Evolutionary conservation across 2,888 invertebrate genomes (phyloP).

Genomic region (Mimumesa dahlbomi): DNA sequence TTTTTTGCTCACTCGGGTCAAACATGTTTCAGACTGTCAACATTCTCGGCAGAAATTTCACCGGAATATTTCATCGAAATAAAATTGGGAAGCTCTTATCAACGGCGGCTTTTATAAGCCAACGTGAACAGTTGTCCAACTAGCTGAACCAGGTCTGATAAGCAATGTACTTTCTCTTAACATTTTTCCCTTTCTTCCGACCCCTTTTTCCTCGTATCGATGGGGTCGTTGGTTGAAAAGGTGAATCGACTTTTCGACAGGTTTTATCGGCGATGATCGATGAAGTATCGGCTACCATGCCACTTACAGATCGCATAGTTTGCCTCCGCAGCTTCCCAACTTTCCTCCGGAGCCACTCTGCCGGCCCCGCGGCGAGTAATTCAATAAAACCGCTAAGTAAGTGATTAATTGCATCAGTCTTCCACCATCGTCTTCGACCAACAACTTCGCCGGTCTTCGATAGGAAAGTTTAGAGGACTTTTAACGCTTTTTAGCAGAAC

Average conservation of each 20-base stretch:
- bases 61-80: too few relatives aligned
- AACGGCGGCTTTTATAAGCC: too few relatives aligned
- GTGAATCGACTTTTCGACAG: slow-evolving; percentile 67
- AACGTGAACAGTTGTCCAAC: too few relatives aligned
- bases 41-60: slow-evolving; percentile 24
- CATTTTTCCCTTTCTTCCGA: slow-evolving; percentile 1
- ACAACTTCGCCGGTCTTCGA: too few relatives aligned
- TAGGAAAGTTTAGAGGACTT: slow-evolving; percentile 53
- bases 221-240: slow-evolving; percentile 60
- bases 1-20: too few relatives aligned
- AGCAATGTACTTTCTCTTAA: not conserved
- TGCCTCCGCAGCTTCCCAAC: slow-evolving; percentile 26
- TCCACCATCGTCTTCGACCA: slow-evolving; percentile 43
- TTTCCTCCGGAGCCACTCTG: slow-evolving; percentile 35
- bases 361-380: slow-evolving; percentile 63
- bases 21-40: too few relatives aligned
- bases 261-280: slow-evolving; percentile 75
- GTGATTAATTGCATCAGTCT: slow-evolving; percentile 73
- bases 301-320: slow-evolving; percentile 40
- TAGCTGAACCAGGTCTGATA: not conserved
- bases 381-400: slow-evolving; percentile 76
- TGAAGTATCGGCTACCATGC: slow-evolving; percentile 58
- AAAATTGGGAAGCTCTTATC: too few relatives aligned
- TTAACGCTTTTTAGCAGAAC: too few relatives aligned
- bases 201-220: not conserved